These are phyloP conservation scores for Lasioglossum oenotherae DNA, from an alignment of 2,888 invertebrate genomes.

Conservation along the genomic window DNA sequence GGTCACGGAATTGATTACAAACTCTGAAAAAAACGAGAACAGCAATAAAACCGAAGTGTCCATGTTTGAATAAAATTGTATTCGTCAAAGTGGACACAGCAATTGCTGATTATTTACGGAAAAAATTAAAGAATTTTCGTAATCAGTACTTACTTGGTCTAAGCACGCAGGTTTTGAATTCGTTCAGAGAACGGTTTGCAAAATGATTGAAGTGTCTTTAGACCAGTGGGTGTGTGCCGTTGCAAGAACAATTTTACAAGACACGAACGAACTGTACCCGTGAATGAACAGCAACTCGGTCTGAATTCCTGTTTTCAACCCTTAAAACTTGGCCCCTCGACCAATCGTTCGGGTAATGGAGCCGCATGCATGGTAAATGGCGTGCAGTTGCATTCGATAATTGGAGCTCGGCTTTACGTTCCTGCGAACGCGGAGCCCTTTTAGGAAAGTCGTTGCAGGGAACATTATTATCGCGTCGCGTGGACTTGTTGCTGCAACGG, in stretches of 20 bases:
- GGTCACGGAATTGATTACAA: too few relatives aligned
- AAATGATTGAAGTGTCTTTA: background rate
- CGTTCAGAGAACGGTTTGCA: background rate
- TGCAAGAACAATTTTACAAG: background rate
- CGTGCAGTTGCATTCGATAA: conserved; percentile 60
- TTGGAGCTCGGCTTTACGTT: conserved; percentile 44
- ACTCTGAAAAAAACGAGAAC: too few relatives aligned
- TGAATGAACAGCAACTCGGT: background rate
- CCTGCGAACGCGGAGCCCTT: conserved; percentile 38
- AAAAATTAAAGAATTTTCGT: background rate
- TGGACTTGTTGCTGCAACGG: conserved; percentile 55
- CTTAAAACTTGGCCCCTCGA: conserved; percentile 39
- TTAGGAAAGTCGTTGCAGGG: conserved; percentile 44
- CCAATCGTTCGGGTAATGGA: conserved; percentile 10
- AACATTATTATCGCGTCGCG: conserved; percentile 47
- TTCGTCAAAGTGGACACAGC: too few relatives aligned
- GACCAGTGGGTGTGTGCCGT: background rate
- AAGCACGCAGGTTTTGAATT: background rate
- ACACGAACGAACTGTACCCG: background rate
- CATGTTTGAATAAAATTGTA: too few relatives aligned
- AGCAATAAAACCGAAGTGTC: too few relatives aligned
- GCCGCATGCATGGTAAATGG: conserved; percentile 44
- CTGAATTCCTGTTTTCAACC: conserved; percentile 4
- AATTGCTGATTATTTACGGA: background rate
- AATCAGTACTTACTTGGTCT: background rate